Evolutionary conservation across 2,888 invertebrate genomes (phyloP), one percentile per base, ranked within the genome.

Genomic region (Coremacera marginata): DNA sequence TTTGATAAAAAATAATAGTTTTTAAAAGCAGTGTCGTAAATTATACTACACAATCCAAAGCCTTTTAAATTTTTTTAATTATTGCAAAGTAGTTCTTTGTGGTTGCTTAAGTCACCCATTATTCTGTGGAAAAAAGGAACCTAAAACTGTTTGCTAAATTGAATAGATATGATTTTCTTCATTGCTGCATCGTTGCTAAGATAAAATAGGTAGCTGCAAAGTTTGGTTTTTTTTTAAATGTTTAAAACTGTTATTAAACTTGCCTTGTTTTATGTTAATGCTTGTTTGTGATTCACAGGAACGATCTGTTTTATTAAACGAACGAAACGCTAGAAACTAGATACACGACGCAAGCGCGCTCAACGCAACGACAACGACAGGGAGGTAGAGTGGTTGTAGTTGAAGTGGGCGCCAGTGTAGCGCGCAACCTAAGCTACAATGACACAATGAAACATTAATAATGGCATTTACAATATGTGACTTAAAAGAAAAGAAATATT

Each of bases 391-490:
- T 76, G 76, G 77, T 77, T 77, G 80, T 70, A 75, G 77, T 77
- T 55, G 68, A 68, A 76, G 76, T 76, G 63, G 78, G 76, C 75
- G 77, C 72, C 70, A 65, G 75, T 78, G 78, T 72, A 76, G 76
- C 75, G 82, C 83, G 82, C 83, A 83, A 84, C 84, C 84, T 84
- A 84, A 84, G 84, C 84, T 98, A 98, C 96, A 97, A 86, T 63
- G 89, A 89, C 81, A 81, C 82, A 83, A 85, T 76, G 82, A 83
- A 84, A 83, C 82, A 83, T 83, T 82, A 82, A 82, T 81, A 80
- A 76, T 76, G 57, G 67, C 22, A 49, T 74, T 79, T 78, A 77
- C 70, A 74, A 70, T 78, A 72, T 80, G 78, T 77, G 74, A 70
- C 49, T 75, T 67, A 75, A 70, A 74, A 78, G 76, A 65, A 70